Evolutionary conservation across 2,113 vertebrate species (phyloP).

Genomic region (Coturnix japonica): DNA sequence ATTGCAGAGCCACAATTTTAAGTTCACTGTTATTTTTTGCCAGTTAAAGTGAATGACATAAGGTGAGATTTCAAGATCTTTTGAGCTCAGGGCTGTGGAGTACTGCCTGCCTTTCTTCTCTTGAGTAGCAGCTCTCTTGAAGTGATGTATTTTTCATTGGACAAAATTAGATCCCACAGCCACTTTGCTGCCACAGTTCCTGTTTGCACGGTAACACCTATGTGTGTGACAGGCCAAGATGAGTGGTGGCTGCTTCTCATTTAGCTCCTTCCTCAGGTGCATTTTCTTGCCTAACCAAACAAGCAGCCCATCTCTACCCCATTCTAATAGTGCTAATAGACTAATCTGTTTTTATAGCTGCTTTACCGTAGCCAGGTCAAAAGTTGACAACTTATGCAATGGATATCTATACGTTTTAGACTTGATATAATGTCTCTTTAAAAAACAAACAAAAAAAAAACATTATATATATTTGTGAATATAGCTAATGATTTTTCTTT

Average conservation of each 20-base stretch:
- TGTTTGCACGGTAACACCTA: not conserved
- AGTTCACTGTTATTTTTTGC: not conserved
- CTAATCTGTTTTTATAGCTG: not conserved
- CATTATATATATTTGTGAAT: not conserved
- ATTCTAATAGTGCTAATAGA: not conserved
- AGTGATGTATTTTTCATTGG: not conserved
- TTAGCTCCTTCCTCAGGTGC: not conserved
- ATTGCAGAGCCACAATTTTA: not conserved
- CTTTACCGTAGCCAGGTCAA: not conserved
- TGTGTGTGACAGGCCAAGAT: not conserved
- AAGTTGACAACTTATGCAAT: slow-evolving; percentile 3
- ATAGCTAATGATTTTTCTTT: slow-evolving; percentile 10
- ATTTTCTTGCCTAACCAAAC: not conserved
- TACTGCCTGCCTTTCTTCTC: slow-evolving; percentile 8
- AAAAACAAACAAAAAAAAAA: not conserved
- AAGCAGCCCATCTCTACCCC: not conserved
- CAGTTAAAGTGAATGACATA: not conserved
- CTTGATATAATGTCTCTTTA: not conserved
- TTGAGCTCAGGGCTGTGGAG: slow-evolving; percentile 28
- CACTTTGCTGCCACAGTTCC: not conserved
- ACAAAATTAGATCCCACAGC: not conserved
- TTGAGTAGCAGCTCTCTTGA: slow-evolving; percentile 1
- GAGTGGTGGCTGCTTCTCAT: not conserved
- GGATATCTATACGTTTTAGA: slow-evolving; percentile 10
- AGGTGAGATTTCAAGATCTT: slow-evolving; percentile 14